A percentile compares a stretch with the other conserved stretches of the same genome.
These are phyloP conservation scores for Gortyna flavago DNA, from an alignment of 2,888 invertebrate species.

Conservation along the genomic window DNA sequence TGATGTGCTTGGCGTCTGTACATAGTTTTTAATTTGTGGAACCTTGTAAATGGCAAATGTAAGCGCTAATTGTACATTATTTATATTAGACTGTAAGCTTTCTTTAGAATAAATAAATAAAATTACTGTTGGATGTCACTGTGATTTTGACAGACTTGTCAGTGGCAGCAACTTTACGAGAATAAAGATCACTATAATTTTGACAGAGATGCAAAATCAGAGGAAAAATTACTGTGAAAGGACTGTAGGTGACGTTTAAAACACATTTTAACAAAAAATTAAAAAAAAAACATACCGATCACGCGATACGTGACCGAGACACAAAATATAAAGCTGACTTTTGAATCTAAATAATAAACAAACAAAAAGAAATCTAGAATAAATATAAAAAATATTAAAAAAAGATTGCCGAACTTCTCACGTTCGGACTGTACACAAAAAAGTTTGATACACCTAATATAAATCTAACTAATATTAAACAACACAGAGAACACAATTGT, in stretches of 20 bases:
- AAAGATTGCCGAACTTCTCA: constrained; percentile 26
- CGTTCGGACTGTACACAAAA: constrained; percentile 38
- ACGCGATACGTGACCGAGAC: constrained; percentile 32
- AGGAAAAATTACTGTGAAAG: neutral
- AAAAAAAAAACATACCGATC: constrained; percentile 8
- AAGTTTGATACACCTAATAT: constrained; percentile 27
- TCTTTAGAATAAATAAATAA: neutral
- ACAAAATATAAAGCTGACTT: constrained; percentile 42
- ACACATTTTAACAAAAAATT: neutral
- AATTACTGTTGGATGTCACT: neutral
- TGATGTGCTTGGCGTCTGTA: neutral
- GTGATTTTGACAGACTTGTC: neutral
- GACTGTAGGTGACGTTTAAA: neutral
- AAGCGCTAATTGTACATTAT: neutral
- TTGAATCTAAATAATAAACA: constrained; percentile 27
- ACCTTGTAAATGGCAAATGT: neutral
- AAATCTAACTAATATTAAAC: constrained; percentile 65
- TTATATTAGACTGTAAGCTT: neutral
- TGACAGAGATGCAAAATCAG: neutral
- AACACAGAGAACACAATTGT: constrained; percentile 73
- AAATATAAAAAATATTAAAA: constrained; percentile 44
- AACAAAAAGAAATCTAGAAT: constrained; percentile 32
- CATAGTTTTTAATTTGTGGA: neutral
- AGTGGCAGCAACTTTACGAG: neutral
- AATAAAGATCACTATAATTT: neutral